phyloP scores from a whole-genome alignment of 2,888 invertebrate species.

The Drosophila setosimentum region DNA sequence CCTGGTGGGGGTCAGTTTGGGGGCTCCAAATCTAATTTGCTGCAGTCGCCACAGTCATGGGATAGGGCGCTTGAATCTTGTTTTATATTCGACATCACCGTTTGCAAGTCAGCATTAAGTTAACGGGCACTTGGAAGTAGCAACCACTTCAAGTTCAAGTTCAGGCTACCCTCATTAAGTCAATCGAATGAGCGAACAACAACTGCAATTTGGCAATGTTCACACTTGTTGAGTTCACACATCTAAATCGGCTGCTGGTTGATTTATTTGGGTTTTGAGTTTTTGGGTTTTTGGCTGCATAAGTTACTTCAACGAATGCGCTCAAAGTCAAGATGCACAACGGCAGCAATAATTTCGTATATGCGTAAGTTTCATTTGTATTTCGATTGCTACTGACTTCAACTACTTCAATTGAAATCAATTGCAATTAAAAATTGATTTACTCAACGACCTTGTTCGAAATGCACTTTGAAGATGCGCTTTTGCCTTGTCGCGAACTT shows the following conservation, averaged over 20 bases:
- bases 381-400: slow-evolving; percentile 30
- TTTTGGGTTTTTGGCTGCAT: slow-evolving; percentile 41
- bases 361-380: slow-evolving; percentile 22
- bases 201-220: slow-evolving; percentile 72
- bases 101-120: slow-evolving; percentile 45
- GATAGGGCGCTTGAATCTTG: slow-evolving; percentile 38
- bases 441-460: slow-evolving; percentile 62
- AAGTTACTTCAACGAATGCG: slow-evolving; percentile 62
- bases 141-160: slow-evolving; percentile 74
- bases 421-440: slow-evolving; percentile 67
- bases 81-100: slow-evolving; percentile 11
- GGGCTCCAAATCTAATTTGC: slow-evolving; percentile 66
- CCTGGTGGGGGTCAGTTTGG: slow-evolving; percentile 27
- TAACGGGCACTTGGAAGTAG: slow-evolving; percentile 12
- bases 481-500: slow-evolving; percentile 61
- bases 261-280: slow-evolving; percentile 1
- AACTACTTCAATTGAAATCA: slow-evolving; percentile 27
- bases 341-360: slow-evolving; percentile 14
- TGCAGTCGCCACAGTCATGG: slow-evolving; percentile 44
- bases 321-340: slow-evolving; percentile 68
- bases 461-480: slow-evolving; percentile 72
- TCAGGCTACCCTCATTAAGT: slow-evolving; percentile 65
- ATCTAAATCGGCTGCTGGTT: slow-evolving; percentile 25
- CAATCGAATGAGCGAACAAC: slow-evolving; percentile 42
- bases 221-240: slow-evolving; percentile 69